A percentile compares a stretch with the other conserved stretches of the same genome.
Evolutionary conservation across 2,797 vertebrate species (phyloP).

Genomic region (Gymnoscopelus microlampas): DNA sequence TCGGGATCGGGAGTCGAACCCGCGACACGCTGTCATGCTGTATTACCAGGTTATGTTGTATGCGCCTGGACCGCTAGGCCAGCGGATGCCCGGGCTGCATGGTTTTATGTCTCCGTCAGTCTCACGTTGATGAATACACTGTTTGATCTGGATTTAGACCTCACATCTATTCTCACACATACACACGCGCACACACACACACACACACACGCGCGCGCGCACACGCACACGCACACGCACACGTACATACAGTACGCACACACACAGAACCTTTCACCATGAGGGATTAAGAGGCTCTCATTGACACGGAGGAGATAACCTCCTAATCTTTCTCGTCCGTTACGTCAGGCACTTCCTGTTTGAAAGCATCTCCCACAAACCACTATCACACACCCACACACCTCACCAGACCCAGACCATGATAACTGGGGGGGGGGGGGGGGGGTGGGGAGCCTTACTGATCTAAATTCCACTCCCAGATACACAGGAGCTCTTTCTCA

Average conservation of each 20-base stretch:
- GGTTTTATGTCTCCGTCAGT: too few relatives aligned
- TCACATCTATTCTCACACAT: too few relatives aligned
- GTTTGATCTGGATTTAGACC: too few relatives aligned
- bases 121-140: too few relatives aligned
- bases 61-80: too few relatives aligned
- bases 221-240: background rate
- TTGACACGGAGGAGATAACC: slow-evolving; percentile 1
- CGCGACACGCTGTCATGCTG: too few relatives aligned
- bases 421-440: slow-evolving; percentile 39
- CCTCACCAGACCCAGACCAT: slow-evolving; percentile 33
- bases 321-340: slow-evolving; percentile 43
- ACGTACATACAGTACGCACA: too few relatives aligned
- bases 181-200: too few relatives aligned
- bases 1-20: too few relatives aligned
- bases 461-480: slow-evolving; percentile 60
- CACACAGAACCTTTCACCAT: slow-evolving; percentile 9
- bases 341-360: slow-evolving; percentile 17
- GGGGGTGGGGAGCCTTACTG: slow-evolving; percentile 35
- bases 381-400: slow-evolving; percentile 18
- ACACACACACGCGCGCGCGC: too few relatives aligned
- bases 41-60: too few relatives aligned
- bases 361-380: slow-evolving; percentile 35
- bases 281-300: slow-evolving; percentile 27
- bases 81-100: too few relatives aligned
- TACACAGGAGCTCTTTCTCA: slow-evolving; percentile 49